Evolutionary conservation across 2,888 invertebrate genomes (phyloP), one percentile per base, ranked within the genome.

Genomic region (Pollenia angustigena): DNA sequence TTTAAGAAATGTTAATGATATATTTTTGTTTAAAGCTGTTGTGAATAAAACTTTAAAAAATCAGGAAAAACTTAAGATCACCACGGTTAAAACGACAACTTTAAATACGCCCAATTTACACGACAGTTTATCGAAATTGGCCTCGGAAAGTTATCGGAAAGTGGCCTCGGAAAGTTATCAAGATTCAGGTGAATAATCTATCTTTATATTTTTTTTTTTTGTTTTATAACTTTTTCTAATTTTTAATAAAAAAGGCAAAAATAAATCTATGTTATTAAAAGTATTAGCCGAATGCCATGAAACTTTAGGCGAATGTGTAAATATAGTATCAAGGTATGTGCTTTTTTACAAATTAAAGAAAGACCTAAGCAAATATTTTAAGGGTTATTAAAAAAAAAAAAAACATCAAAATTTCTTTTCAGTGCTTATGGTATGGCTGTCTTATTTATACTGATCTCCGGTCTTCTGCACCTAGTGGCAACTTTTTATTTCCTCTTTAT

Each of bases 401-500:
- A 0, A 32, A 32, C 4, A 32, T 32, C 32, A 32, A 6, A 32
- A 32, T 32, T 32, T 42, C 10, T 23, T 60, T 81, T 12, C 50
- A 93, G 93, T 52, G 93, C 94, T 6, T 94, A 93, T 85, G 95
- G 95, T 1, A 87, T 94, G 1, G 92, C 94, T 0, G 91, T 94
- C 60, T 89, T 95, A 1, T 92, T 93, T 1, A 94, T 94, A 44
- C 90, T 94, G 23, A 92, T 94, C 4, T 94, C 94, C 0, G 94
- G 94, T 68, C 90, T 95, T 4, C 91, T 95, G 69, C 95, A 95
- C 88, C 89, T 95, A 56, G 94, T 95, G 18, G 94, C 95, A 66
- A 95, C 95, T 0, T 94, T 94, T 0, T 95, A 95, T 88, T 94
- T 95, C 89, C 89, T 95, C 0, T 94, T 95, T 83, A 90, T 94